Base-by-base conservation (phyloP, 2,113 vertebrate genomes). In the Dromiciops gliroides region DNA sequence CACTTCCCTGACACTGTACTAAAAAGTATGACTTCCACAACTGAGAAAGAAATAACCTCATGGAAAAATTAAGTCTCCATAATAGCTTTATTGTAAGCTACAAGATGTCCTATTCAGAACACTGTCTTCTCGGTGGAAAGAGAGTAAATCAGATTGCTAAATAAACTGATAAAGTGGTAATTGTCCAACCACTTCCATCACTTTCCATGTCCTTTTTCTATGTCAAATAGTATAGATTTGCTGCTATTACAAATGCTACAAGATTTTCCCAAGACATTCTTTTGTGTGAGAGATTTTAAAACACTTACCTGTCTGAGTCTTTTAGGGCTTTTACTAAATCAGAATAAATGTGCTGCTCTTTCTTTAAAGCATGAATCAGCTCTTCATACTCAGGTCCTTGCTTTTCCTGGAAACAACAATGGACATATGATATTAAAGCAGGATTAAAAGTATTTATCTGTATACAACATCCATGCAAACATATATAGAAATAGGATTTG, bases 301-400 rank as follows among this genome's bases (percentile, higher is more conserved):
- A 25, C 11, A 94, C 98, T 96, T 96, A 99, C 99, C 99, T 99
- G 97, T 99, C 99, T 0, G 99, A 98, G 94, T 99, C 99, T 97
- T 99, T 99, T 75, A 99, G 99, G 22, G 99, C 99, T 90, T 99
- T 98, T 91, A 99, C 98, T 67, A 99, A 98, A 0, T 97, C 99
- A 48, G 99, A 98, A 97, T 99, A 99, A 92, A 99, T 98, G 98
- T 99, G 99, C 52, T 99, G 99, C 51, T 99, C 99, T 25, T 99
- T 98, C 98, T 98, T 99, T 92, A 99, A 98, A 28, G 99, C 99
- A 96, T 98, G 98, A 83, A 99, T 98, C 94, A 99, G 97, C 91
- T 98, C 98, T 50, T 98, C 98, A 48, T 99, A 99, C 92, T 99
- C 99, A 92, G 99, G 98, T 89, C 97, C 98, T 44, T 98, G 98